These are phyloP conservation scores for Dissostichus mawsoni DNA, from an alignment of 2,113 vertebrate genomes.

Conservation along the genomic window DNA sequence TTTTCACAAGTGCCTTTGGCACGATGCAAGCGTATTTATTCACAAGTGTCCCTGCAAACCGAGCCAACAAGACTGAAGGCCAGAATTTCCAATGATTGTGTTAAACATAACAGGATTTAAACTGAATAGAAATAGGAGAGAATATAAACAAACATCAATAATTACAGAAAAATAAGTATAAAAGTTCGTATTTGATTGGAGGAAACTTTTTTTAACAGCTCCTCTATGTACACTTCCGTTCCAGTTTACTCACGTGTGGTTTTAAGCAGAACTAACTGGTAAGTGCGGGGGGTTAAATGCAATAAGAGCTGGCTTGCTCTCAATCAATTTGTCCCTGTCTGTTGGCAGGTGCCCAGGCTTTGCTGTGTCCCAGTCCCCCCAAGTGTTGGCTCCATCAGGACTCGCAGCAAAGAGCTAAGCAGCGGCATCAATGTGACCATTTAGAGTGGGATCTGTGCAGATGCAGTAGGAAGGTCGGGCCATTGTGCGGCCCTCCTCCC, in stretches of 20 bases:
- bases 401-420: conserved; percentile 72
- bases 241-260: conserved; percentile 38
- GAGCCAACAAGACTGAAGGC: conserved; percentile 68
- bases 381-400: conserved; percentile 75
- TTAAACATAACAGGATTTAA: conserved; percentile 21
- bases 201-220: conserved; percentile 13
- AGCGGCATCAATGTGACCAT: conserved; percentile 81
- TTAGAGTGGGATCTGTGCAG: conserved; percentile 77
- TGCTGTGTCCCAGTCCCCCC: conserved; percentile 61
- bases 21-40: conserved; percentile 59
- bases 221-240: conserved; percentile 15
- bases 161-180: background rate
- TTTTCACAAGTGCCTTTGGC: conserved; percentile 54
- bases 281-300: conserved; percentile 60
- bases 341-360: conserved; percentile 77
- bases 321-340: conserved; percentile 80
- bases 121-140: conserved; percentile 41
- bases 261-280: conserved; percentile 54
- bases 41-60: conserved; percentile 54
- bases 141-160: conserved; percentile 20
- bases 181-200: background rate
- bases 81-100: conserved; percentile 56
- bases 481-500: conserved; percentile 71
- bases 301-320: conserved; percentile 76
- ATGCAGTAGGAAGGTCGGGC: conserved; percentile 80